Evolutionary conservation across 2,888 invertebrate genomes (phyloP).

Genomic region (Pomacea canaliculata): DNA sequence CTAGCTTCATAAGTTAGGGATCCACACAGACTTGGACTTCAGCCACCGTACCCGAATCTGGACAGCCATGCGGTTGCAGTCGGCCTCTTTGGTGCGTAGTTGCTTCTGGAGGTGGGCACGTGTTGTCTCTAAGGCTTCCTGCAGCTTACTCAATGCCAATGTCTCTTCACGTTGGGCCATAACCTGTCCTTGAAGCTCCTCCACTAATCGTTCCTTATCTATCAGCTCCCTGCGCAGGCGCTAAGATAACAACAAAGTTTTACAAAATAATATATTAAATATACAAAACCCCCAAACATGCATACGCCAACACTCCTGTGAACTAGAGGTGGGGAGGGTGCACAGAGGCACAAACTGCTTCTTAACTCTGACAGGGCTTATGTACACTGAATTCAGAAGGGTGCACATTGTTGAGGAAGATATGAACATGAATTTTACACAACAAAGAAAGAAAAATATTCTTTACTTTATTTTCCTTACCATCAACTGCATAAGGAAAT

Average conservation of each 20-base stretch:
- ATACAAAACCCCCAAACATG: too few relatives aligned
- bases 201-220: slow-evolving; percentile 53
- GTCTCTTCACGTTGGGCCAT: slow-evolving; percentile 64
- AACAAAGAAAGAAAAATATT: too few relatives aligned
- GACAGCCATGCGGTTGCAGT: slow-evolving; percentile 69
- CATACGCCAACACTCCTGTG: too few relatives aligned
- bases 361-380: too few relatives aligned
- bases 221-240: slow-evolving; percentile 46
- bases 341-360: not conserved
- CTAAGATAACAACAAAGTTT: slow-evolving; percentile 30
- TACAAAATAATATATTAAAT: too few relatives aligned
- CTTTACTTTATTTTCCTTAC: too few relatives aligned
- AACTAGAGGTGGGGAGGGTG: not conserved
- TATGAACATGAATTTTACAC: too few relatives aligned
- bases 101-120: slow-evolving; percentile 68
- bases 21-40: too few relatives aligned
- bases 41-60: slow-evolving; percentile 62
- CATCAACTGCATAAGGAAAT: too few relatives aligned
- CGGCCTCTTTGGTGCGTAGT: slow-evolving; percentile 66
- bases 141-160: slow-evolving; percentile 57
- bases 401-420: too few relatives aligned
- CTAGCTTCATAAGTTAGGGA: too few relatives aligned
- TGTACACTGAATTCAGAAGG: too few relatives aligned
- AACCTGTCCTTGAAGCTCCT: slow-evolving; percentile 51
- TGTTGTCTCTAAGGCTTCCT: slow-evolving; percentile 65